Conservation (phyloP, 2,797 vertebrate species). For the Botia almorhae region DNA sequence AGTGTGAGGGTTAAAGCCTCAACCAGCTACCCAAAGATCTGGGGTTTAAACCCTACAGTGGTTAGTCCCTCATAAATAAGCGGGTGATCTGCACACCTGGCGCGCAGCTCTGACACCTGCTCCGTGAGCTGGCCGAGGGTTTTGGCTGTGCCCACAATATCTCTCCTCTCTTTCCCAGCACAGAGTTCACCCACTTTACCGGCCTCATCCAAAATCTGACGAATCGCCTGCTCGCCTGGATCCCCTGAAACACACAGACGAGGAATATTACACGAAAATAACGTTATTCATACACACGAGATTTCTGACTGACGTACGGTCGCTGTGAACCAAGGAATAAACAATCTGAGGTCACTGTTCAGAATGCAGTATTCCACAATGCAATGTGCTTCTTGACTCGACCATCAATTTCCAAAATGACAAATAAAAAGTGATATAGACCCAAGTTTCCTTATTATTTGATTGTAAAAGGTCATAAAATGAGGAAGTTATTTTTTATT, state of each 20-base stretch:
- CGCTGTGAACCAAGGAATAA: too few relatives aligned
- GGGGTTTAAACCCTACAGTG: background rate
- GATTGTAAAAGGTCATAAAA: too few relatives aligned
- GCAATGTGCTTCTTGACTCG: too few relatives aligned
- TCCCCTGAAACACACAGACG: constrained; percentile 77
- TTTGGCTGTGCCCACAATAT: constrained; percentile 90
- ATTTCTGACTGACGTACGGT: too few relatives aligned
- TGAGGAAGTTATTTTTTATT: too few relatives aligned
- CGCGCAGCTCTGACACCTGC: constrained; percentile 90
- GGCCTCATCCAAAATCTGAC: constrained; percentile 94
- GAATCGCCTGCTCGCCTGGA: constrained; percentile 89
- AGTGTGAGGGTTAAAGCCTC: too few relatives aligned
- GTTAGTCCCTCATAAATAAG: background rate
- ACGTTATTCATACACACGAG: background rate
- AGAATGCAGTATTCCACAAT: too few relatives aligned
- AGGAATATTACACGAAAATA: background rate
- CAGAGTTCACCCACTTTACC: constrained; percentile 96
- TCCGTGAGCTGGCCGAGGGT: constrained; percentile 94
- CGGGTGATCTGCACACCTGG: constrained; percentile 78
- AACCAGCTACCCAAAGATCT: background rate
- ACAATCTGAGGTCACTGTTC: too few relatives aligned
- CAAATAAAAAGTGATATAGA: too few relatives aligned
- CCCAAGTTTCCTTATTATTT: too few relatives aligned
- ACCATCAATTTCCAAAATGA: too few relatives aligned
- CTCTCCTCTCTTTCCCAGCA: constrained; percentile 93